phyloP scores from a whole-genome alignment of 1,140 invertebrate genomes.

The Orussus abietinus region DNA sequence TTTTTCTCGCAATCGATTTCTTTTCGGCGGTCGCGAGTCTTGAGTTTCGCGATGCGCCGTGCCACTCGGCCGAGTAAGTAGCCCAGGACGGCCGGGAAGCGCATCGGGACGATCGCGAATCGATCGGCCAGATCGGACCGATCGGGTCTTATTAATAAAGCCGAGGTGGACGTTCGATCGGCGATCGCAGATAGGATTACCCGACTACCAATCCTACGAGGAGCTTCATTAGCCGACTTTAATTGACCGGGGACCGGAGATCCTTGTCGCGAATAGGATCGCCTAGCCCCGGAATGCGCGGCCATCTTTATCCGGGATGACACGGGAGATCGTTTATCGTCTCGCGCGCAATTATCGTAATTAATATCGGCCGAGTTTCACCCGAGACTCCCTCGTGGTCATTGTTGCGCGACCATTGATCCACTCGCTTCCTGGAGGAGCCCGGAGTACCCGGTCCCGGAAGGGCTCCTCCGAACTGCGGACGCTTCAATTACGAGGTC shows the following conservation, averaged over 20 bases:
- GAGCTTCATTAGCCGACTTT: slow-evolving; percentile 43
- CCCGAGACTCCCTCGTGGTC: too few relatives aligned
- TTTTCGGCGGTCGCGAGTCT: too few relatives aligned
- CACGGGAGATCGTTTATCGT: slow-evolving; percentile 39
- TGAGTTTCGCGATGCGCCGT: too few relatives aligned
- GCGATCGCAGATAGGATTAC: slow-evolving; percentile 14
- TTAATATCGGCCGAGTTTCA: slow-evolving; percentile 40
- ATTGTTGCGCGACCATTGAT: too few relatives aligned
- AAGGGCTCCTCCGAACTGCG: too few relatives aligned
- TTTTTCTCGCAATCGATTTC: too few relatives aligned
- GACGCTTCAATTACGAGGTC: too few relatives aligned
- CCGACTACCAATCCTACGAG: slow-evolving; percentile 31
- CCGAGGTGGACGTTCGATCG: slow-evolving; percentile 23
- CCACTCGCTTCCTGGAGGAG: too few relatives aligned
- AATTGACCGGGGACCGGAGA: slow-evolving; percentile 41
- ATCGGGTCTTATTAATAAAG: slow-evolving; percentile 34
- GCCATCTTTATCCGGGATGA: slow-evolving; percentile 29
- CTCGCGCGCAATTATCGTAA: slow-evolving; percentile 43
- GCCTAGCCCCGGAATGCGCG: slow-evolving; percentile 26
- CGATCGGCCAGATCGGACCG: slow-evolving; percentile 26
- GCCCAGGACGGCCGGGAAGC: too few relatives aligned
- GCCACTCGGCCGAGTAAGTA: too few relatives aligned
- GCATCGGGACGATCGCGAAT: slow-evolving; percentile 10
- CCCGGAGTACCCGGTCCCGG: too few relatives aligned
- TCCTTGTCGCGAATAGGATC: slow-evolving; percentile 35